Base-by-base conservation (phyloP, 2,888 invertebrate genomes). In the Scaptomyza tumidula region DNA sequence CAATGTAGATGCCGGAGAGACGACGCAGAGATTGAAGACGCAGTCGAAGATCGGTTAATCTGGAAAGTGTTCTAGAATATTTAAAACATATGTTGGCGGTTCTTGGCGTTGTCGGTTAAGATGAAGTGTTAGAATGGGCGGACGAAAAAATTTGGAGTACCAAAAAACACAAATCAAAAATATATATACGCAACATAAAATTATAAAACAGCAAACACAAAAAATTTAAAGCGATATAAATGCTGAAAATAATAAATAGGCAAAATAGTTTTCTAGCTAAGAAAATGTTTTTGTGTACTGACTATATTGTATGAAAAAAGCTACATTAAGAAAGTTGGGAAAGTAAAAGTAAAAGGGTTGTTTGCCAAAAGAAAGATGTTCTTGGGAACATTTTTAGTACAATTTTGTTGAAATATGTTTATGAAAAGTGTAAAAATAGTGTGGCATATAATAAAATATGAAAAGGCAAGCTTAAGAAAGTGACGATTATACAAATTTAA, bases 21-120 rank as follows among this genome's bases (percentile, higher is more conserved):
- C 96, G 94, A 87, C 96, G 95, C 62, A 98, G 93, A 5, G 97
- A 96, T 90, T 96, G 96, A 65, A 98, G 93, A 54, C 96, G 95
- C 60, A 97, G 94, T 3, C 96, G 94, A 45, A 98, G 93, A 90
- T 97, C 96, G 62, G 95, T 95, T 88, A 97, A 94, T 73, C 96
- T 94, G 89, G 90, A 90, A 92, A 91, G 91, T 74, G 92, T 92
- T 92, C 92, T 92, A 90, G 74, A 88, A 80, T 74, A 85, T 85
- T 85, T 85, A 63, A 80, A 71, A 73, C 73, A 72, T 68, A 70
- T 83, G 80, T 75, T 63, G 67, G 62, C 57, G 71, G 75, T 71
- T 80, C 80, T 80, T 71, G 39, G 57, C 44, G 48, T 54, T 66
- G 59, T 71, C 66, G 68, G 80, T 79, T 75, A 56, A 75, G 80